Evolutionary conservation across 2,888 invertebrate species (phyloP).

Genomic region (Deilephila porcellus): DNA sequence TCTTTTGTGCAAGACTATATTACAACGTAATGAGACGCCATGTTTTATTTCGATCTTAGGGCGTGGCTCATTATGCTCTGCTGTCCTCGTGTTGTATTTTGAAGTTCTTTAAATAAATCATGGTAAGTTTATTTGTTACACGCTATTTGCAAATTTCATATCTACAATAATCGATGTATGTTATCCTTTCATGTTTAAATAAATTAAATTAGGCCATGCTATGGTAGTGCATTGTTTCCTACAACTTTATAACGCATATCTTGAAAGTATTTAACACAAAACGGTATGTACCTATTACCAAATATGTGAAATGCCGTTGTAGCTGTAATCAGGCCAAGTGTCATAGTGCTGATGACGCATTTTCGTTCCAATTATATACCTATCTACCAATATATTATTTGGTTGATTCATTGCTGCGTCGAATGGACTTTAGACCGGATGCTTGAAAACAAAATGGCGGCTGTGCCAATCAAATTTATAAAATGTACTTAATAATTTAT

Average conservation of each 20-base stretch:
- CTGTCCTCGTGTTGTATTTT: conserved; percentile 54
- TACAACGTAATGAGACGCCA: conserved; percentile 67
- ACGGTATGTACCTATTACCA: no score
- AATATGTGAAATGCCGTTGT: no score
- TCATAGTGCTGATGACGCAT: no score
- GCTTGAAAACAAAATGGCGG: background rate
- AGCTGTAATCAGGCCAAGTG: no score
- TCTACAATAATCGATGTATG: background rate
- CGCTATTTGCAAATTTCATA: conserved; percentile 7
- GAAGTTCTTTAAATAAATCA: conserved; percentile 57
- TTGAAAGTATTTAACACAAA: no score
- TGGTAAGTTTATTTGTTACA: conserved; percentile 67
- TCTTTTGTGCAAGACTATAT: conserved; percentile 47
- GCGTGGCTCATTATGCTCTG: conserved; percentile 63
- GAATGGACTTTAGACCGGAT: conserved; percentile 28
- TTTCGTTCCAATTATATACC: background rate
- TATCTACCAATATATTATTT: background rate
- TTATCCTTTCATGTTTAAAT: background rate
- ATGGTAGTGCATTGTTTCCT: background rate
- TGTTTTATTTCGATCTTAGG: conserved; percentile 67
- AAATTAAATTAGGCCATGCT: background rate
- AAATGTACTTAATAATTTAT: no score
- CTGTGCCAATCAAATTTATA: background rate
- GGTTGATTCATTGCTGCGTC: background rate
- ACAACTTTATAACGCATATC: no score